These are phyloP conservation scores for Passerina amoena DNA, from an alignment of 2,113 vertebrate species.

Conservation along the genomic window DNA sequence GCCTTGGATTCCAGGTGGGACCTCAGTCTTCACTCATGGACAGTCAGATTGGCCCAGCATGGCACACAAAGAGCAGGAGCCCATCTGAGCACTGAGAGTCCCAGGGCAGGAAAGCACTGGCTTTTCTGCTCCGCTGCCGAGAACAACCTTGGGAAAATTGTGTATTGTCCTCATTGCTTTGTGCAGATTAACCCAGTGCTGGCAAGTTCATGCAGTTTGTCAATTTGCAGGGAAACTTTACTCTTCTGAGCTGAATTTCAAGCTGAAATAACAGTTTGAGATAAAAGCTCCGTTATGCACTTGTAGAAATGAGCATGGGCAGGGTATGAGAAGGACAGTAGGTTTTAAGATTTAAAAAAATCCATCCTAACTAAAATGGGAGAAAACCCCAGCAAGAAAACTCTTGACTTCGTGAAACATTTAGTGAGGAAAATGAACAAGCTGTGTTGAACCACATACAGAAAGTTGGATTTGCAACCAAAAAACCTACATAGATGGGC, in stretches of 20 bases:
- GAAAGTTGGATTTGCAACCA: background rate
- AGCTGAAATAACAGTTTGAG: background rate
- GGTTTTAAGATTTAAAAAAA: background rate
- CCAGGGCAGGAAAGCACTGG: too few relatives aligned
- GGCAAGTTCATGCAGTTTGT: background rate
- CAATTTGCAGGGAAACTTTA: background rate
- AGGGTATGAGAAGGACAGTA: background rate
- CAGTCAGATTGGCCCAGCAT: background rate
- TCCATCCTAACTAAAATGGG: background rate
- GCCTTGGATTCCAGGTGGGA: background rate
- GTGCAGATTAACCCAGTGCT: background rate
- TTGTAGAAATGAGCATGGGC: background rate
- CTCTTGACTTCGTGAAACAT: background rate
- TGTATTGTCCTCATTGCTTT: background rate
- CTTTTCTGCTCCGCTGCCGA: background rate
- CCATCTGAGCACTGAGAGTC: background rate
- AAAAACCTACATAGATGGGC: background rate
- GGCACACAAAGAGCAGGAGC: background rate
- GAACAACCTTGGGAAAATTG: background rate
- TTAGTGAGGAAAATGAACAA: background rate
- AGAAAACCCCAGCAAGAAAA: background rate
- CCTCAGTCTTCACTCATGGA: background rate
- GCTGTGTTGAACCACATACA: background rate
- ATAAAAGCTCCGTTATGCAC: background rate
- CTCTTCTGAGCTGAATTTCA: background rate